Base-by-base conservation (phyloP, 2,113 vertebrate genomes). In the Cnemophilus loriae region DNA sequence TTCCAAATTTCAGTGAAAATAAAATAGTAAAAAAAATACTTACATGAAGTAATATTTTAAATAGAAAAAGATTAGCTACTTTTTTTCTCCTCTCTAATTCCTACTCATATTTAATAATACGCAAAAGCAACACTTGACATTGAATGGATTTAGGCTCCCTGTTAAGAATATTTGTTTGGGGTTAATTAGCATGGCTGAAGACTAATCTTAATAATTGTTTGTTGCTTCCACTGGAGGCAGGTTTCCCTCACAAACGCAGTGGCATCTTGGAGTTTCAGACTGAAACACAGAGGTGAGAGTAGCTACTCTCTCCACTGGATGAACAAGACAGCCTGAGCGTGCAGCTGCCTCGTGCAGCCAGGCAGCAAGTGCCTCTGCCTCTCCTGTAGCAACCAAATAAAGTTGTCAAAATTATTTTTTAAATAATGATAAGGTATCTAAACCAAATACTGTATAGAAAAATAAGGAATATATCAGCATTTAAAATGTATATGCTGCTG, bases 171-270 rank as follows among this genome's bases (percentile, higher is more conserved):
- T 97, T 96, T 97, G 81, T 97, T 97, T 90, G 75, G 75, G 82
- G 59, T 96, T 97, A 97, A 97, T 97, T 96, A 97, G 89, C 92
- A 94, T 4, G 90, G 90, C 92, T 97, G 92, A 98, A 96, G 89
- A 96, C 93, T 96, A 97, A 97, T 97, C 95, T 96, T 97, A 97
- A 97, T 95, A 97, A 96, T 81, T 97, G 82, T 96, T 97, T 97
- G 88, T 87, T 97, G 87, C 97, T 97, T 97, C 97, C 96, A 96
- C 96, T 96, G 97, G 94, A 98, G 96, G 97, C 96, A 97, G 96
- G 92, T 97, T 97, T 97, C 90, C 79, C 95, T 98, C 95, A 82
- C 7, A 56, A 84, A 97, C 78, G 42, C 97, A 97, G 88, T 95
- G 95, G 92, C 76, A 97, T 95, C 94, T 96, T 93, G 73, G 83